Conservation (phyloP, 2,797 vertebrate species). For the Pseudomugil tenellus region DNA sequence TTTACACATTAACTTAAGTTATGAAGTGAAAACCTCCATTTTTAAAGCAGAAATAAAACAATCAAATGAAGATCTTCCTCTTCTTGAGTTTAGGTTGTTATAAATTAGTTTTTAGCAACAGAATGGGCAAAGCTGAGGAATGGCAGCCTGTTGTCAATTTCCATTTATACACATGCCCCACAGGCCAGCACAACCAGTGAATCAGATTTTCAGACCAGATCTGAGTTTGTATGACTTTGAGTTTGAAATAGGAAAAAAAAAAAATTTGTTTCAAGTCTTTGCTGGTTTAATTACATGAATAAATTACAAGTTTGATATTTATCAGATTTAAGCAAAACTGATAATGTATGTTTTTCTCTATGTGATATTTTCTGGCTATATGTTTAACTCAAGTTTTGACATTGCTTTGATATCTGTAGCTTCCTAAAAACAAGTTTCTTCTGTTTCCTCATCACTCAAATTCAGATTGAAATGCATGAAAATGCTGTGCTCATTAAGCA, state of each 20-base stretch:
- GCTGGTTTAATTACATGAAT: neutral
- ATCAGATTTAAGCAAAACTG: neutral
- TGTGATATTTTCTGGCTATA: neutral
- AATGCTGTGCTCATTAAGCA: neutral
- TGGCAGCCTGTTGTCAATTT: too few species aligned
- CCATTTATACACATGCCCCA: too few species aligned
- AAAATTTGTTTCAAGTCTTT: too few species aligned
- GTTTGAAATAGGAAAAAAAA: neutral
- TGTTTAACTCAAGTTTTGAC: neutral
- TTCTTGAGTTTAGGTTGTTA: too few species aligned
- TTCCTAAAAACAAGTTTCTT: neutral
- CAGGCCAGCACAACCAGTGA: too few species aligned
- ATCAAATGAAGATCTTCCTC: too few species aligned
- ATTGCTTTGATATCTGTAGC: neutral
- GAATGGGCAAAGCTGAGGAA: neutral
- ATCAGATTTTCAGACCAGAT: neutral
- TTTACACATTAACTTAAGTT: too few species aligned
- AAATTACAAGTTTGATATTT: neutral
- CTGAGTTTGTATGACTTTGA: neutral
- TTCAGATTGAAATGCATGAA: slow-evolving; percentile 2
- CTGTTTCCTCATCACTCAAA: neutral
- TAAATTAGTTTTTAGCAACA: too few species aligned
- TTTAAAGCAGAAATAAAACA: too few species aligned
- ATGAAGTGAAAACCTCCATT: too few species aligned
- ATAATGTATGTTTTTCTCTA: neutral